A percentile compares a stretch with the other conserved stretches of the same genome.
phyloP scores from a whole-genome alignment of 2,888 invertebrate genomes.

The Dendrolimus pini region DNA sequence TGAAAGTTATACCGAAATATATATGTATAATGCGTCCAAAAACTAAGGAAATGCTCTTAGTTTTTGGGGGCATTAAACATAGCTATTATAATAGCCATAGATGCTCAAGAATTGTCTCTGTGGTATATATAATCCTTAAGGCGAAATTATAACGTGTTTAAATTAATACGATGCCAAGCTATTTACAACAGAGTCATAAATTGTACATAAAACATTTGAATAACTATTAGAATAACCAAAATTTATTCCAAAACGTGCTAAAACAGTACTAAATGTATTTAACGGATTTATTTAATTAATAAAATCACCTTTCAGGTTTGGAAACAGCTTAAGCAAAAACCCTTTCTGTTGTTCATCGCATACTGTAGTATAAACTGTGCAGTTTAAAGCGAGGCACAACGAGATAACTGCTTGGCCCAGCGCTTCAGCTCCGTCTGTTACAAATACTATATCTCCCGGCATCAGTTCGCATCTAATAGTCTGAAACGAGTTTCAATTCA shows the following conservation, averaged over 20 bases:
- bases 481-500: conserved; percentile 13
- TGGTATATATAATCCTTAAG: too few species aligned
- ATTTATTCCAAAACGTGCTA: background rate
- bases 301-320: conserved; percentile 23
- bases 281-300: conserved; percentile 7
- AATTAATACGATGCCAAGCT: too few species aligned
- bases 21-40: too few species aligned
- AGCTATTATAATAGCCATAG: too few species aligned
- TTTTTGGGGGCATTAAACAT: too few species aligned
- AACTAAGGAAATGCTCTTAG: too few species aligned
- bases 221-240: conserved; percentile 2
- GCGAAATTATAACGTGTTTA: too few species aligned
- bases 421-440: conserved; percentile 33
- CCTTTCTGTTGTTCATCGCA: conserved; percentile 27
- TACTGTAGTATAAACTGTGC: conserved; percentile 29
- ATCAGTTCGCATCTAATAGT: conserved; percentile 13
- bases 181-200: too few species aligned
- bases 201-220: background rate
- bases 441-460: conserved; percentile 16
- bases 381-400: conserved; percentile 25
- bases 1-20: too few species aligned
- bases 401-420: conserved; percentile 38
- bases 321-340: conserved; percentile 30
- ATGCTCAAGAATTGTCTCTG: too few species aligned
- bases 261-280: too few species aligned